phyloP scores from a whole-genome alignment of 53 echinoderm and acorn worm species.

The Temnopleurus reevesii region DNA sequence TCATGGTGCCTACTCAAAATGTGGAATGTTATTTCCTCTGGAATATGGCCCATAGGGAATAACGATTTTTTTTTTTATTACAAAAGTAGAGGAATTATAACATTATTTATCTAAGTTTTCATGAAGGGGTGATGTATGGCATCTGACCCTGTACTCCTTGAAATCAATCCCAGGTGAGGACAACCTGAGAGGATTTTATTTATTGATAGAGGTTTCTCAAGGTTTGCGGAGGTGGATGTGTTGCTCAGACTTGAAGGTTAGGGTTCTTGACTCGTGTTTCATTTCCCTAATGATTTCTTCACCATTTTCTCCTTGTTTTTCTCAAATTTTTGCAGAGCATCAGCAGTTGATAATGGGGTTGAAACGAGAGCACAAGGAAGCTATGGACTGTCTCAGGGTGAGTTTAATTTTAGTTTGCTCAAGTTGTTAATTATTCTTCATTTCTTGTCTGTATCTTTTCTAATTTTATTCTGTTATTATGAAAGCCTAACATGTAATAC shows the following conservation, averaged over 20 bases:
- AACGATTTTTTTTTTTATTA: too few relatives aligned
- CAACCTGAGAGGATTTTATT: not conserved
- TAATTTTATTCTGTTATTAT: not conserved
- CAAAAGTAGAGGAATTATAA: too few relatives aligned
- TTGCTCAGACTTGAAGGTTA: not conserved
- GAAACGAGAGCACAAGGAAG: conserved; percentile 73
- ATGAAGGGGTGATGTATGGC: not conserved
- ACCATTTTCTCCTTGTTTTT: conserved; percentile 6
- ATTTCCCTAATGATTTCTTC: not conserved
- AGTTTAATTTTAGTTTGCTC: not conserved
- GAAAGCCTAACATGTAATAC: too few relatives aligned
- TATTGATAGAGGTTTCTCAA: not conserved
- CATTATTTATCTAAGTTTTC: not conserved
- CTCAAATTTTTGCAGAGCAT: conserved; percentile 70
- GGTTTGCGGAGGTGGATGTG: not conserved
- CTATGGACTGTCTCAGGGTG: not conserved
- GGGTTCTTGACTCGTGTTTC: conserved; percentile 12
- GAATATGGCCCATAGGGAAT: too few relatives aligned
- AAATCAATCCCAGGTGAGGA: not conserved
- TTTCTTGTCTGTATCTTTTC: not conserved
- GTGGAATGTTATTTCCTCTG: too few relatives aligned
- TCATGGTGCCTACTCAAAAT: too few relatives aligned
- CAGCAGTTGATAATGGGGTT: conserved; percentile 87
- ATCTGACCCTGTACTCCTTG: not conserved
- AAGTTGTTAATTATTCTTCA: not conserved